Conservation (phyloP, 1,140 invertebrate genomes). For the Apis dorsata region DNA sequence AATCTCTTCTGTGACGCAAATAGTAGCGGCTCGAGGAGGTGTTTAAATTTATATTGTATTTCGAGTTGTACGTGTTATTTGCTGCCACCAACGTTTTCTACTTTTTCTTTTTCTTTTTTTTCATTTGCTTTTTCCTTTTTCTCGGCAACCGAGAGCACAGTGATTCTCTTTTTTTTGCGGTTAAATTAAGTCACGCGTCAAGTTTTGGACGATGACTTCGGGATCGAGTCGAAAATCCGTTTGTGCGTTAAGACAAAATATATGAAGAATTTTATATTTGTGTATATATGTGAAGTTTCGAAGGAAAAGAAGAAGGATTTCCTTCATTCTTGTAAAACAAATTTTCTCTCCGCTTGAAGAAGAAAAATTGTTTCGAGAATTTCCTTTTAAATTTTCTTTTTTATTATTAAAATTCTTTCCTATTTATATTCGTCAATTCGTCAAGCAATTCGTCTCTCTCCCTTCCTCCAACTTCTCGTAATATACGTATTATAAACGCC, state of each 20-base stretch:
- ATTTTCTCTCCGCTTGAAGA: too few species aligned
- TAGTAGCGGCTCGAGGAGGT: background rate
- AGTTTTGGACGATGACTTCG: background rate
- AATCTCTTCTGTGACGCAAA: slow-evolving; percentile 20
- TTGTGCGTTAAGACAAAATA: background rate
- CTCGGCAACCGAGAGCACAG: slow-evolving; percentile 19
- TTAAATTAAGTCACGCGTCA: slow-evolving; percentile 31
- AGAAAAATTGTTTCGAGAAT: too few species aligned
- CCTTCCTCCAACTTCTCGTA: too few species aligned
- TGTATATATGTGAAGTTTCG: too few species aligned
- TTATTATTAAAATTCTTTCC: too few species aligned
- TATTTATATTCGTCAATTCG: too few species aligned
- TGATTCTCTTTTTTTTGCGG: slow-evolving; percentile 29
- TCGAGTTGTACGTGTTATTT: slow-evolving; percentile 74
- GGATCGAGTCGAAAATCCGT: slow-evolving; percentile 24
- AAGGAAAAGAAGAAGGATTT: too few species aligned
- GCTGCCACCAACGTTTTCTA: slow-evolving; percentile 76
- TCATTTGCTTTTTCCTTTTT: background rate
- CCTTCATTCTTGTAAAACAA: too few species aligned
- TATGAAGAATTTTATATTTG: too few species aligned
- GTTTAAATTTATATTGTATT: background rate
- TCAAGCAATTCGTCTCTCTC: too few species aligned
- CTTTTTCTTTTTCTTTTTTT: slow-evolving; percentile 31
- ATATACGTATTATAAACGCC: too few species aligned
- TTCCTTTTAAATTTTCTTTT: too few species aligned